These are phyloP conservation scores for Eupithecia vulgata DNA, from an alignment of 2,888 invertebrate species.

Conservation along the genomic window DNA sequence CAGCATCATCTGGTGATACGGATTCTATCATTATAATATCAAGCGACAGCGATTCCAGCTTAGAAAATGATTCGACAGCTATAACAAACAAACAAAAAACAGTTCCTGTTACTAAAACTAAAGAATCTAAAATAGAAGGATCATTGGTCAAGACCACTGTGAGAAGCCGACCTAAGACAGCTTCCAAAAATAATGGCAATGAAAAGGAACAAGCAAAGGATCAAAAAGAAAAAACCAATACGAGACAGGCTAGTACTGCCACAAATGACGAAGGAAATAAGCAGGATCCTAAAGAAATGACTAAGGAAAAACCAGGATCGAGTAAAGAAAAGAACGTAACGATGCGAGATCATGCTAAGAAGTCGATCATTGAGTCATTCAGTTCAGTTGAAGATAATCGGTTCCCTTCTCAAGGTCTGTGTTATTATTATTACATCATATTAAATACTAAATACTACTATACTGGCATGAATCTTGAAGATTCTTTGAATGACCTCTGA, in stretches of 20 bases:
- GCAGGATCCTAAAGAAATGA: background rate
- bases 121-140: slow-evolving; percentile 31
- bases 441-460: no score
- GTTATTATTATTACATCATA: background rate
- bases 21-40: slow-evolving; percentile 56
- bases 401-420: slow-evolving; percentile 76
- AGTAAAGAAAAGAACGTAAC: slow-evolving; percentile 43
- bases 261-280: background rate
- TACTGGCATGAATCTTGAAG: background rate
- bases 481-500: background rate
- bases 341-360: slow-evolving; percentile 62
- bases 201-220: slow-evolving; percentile 6
- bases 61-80: slow-evolving; percentile 40
- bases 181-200: background rate
- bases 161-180: background rate
- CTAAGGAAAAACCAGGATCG: slow-evolving; percentile 27
- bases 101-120: slow-evolving; percentile 32
- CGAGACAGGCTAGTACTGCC: slow-evolving; percentile 6
- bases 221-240: background rate
- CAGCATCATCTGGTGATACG: slow-evolving; percentile 67
- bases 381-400: slow-evolving; percentile 69
- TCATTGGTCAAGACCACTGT: background rate
- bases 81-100: slow-evolving; percentile 42
- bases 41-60: slow-evolving; percentile 55
- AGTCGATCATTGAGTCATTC: slow-evolving; percentile 67